These are phyloP conservation scores for Aquatica leii DNA, from an alignment of 2,888 invertebrate genomes.

Conservation along the genomic window DNA sequence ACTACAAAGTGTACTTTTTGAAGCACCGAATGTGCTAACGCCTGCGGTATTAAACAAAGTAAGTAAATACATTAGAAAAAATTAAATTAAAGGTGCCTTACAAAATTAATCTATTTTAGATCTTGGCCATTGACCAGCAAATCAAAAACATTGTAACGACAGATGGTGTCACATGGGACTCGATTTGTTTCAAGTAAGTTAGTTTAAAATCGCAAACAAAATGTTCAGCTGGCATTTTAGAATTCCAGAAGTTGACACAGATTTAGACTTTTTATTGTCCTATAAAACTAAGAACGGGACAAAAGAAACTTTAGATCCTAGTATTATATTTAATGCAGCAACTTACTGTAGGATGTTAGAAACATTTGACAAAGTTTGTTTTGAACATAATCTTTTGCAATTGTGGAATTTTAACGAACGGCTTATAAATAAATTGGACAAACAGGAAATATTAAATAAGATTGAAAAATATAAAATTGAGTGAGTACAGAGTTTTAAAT, in stretches of 20 bases:
- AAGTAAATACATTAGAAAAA: slow-evolving; percentile 16
- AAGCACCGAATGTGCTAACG: slow-evolving; percentile 72
- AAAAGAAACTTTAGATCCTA: slow-evolving; percentile 61
- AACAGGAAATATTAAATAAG: slow-evolving; percentile 68
- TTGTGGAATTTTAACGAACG: slow-evolving; percentile 72
- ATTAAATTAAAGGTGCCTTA: no score
- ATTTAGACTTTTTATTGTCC: slow-evolving; percentile 25
- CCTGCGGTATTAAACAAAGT: slow-evolving; percentile 66
- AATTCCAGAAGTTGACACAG: slow-evolving; percentile 41
- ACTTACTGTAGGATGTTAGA: slow-evolving; percentile 72
- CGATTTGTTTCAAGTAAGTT: slow-evolving; percentile 65
- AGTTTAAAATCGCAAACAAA: background rate
- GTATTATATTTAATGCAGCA: slow-evolving; percentile 65
- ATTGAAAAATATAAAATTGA: slow-evolving; percentile 66
- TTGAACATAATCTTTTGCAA: slow-evolving; percentile 72
- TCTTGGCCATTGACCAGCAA: slow-evolving; percentile 45
- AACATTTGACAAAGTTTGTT: slow-evolving; percentile 68
- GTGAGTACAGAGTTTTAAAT: no score
- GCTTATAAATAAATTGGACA: slow-evolving; percentile 64
- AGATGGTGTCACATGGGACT: slow-evolving; percentile 57
- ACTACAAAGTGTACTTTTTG: slow-evolving; percentile 69
- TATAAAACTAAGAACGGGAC: slow-evolving; percentile 19
- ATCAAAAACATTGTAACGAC: slow-evolving; percentile 45
- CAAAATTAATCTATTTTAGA: slow-evolving; percentile 21
- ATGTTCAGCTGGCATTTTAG: slow-evolving; percentile 21